Evolutionary conservation across 2,888 invertebrate genomes (phyloP), one percentile per base, ranked within the genome.

Genomic region (Aporophyla lueneburgensis): DNA sequence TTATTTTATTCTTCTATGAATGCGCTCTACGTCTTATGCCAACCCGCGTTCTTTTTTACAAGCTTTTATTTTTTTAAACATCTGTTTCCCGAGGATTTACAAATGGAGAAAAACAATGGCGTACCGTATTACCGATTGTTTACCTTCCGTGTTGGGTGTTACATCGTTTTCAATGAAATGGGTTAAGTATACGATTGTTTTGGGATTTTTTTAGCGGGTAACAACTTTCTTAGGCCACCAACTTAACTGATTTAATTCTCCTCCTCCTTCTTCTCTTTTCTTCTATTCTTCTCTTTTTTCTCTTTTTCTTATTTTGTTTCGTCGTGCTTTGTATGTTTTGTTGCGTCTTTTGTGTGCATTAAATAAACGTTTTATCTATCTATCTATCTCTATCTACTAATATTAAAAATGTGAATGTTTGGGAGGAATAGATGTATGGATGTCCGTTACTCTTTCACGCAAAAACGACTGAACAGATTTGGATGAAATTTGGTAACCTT

Each of bases 51-150:
- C 43, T 27, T 53, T 76, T 21, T 33, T 1, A 51, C 7, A 51
- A 51, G 51, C 5, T 51, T 51, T 51, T 51, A 51, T 51, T 81
- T 71, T 33, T 67, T 65, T 24, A 71, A 76, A 65, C 51, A 51
- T 49, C 51, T 73, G 54, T 56, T 71, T 77, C 14, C 63, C 51
- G 49, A 68, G 24, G 40, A 66, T 77, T 75, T 76, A 71, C 70
- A 68, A 83, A 83, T 83, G 67, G 61, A 74, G 71, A 75, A 76
- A 80, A 71, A 75, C 74, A 80, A 72, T 67, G 61, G 70, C 71
- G 27, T 51, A 62, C 63, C 63, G 58, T 51, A 73, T 81, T 54
- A 65, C 63, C 59, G 61, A 65, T 76, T 85, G 82, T 85, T 73
- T 73, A 73, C 61, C 61, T 74, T 71, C 63, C 68, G 61, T 33